Evolutionary conservation across 2,888 invertebrate genomes (phyloP), one percentile per base, ranked within the genome.

Genomic region (Hydrotaea diabolus): DNA sequence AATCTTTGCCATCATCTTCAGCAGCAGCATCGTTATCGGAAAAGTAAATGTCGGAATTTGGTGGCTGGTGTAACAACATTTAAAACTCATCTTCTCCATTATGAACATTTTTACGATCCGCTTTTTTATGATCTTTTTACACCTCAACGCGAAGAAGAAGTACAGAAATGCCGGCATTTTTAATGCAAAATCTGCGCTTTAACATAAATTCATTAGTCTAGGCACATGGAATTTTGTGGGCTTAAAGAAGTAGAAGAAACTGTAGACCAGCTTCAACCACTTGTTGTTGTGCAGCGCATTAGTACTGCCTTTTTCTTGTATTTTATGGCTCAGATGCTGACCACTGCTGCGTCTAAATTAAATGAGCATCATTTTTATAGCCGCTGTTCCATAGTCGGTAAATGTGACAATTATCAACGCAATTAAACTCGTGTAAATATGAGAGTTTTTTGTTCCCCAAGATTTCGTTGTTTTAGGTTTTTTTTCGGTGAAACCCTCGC

Each of bases 331-430:
- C 1, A 21, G 43, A 31, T 69, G 69, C 21, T 21, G 69, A 31
- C 31, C 7, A n/a, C n/a, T n/a, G n/a, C 43, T 13, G 66, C 69
- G 1, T 62, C 3, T 2, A 31, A 31, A 31, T 31, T 31, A 31
- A 31, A 31, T 4, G 31, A 31, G 7, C 36, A 72, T 55, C 72
- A n/a, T 72, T 11, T 53, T 55, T 9, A 26, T 19, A 31, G 5
- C 26, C 59, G 19, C 2, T 43, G 49, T 71, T 36, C 53, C 80
- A 73, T 80, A 79, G 87, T 83, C 86, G 83, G 82, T 86, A 87
- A 87, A 87, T 87, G 86, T 85, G 86, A 83, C 86, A 87, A 88
- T 88, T 87, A 88, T 87, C 87, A 85, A 74, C 84, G 87, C 86
- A 87, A 87, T 87, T 87, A 87, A 87, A 86, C 2, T n/a, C n/a